These are phyloP conservation scores for Spea bombifrons DNA, from an alignment of 2,113 vertebrate species.

Conservation along the genomic window DNA sequence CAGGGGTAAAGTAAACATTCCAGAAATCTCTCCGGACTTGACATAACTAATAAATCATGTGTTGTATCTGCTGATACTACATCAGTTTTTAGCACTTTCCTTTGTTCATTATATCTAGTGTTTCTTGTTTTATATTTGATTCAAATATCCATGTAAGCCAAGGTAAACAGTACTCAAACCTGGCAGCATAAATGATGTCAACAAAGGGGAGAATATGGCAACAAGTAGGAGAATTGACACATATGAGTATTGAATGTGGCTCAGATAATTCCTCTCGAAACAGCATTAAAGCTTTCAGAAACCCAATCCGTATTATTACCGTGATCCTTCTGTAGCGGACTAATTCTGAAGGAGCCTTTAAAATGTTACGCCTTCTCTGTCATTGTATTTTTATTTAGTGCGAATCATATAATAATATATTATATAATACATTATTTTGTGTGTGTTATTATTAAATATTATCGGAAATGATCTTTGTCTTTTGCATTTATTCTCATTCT, in stretches of 20 bases:
- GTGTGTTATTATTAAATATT: too few species aligned
- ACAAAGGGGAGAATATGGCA: conserved; percentile 3
- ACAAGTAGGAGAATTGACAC: background rate
- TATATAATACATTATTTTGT: too few species aligned
- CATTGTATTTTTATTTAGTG: too few species aligned
- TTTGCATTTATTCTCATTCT: too few species aligned
- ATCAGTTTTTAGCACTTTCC: background rate
- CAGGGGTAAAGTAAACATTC: conserved; percentile 6
- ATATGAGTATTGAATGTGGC: background rate
- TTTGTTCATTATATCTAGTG: conserved; percentile 8
- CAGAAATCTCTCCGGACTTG: background rate
- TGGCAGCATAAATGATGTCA: background rate
- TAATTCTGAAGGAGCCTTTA: too few species aligned
- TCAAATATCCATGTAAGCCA: background rate
- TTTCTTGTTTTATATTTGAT: conserved; percentile 18
- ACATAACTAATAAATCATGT: background rate
- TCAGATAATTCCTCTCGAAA: background rate
- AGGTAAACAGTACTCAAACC: conserved; percentile 6
- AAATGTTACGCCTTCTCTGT: too few species aligned
- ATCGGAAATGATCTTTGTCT: too few species aligned
- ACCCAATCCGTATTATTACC: background rate
- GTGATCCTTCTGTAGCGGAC: too few species aligned
- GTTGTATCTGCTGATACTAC: conserved; percentile 6
- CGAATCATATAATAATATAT: too few species aligned
- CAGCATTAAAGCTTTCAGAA: background rate